These are phyloP conservation scores for Andricus grossulariae DNA, from an alignment of 1,140 invertebrate genomes.

Conservation along the genomic window DNA sequence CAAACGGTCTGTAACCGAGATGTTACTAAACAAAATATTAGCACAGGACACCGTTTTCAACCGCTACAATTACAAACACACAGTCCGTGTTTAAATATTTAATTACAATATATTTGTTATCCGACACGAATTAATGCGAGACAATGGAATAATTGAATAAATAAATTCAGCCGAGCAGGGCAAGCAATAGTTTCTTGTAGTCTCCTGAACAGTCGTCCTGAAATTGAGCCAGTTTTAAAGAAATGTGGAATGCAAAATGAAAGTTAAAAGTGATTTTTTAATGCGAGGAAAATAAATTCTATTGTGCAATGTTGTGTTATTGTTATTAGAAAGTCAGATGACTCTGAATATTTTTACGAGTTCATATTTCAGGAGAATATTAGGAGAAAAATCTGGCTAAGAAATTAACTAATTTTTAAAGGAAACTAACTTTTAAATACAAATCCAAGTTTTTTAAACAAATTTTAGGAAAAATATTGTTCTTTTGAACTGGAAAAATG, in stretches of 20 bases:
- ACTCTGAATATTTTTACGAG: not conserved
- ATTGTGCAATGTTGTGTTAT: constrained; percentile 15
- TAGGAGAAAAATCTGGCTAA: too few relatives aligned
- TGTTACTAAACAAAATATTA: not conserved
- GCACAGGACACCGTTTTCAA: not conserved
- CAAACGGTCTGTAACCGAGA: not conserved
- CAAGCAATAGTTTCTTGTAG: constrained; percentile 92
- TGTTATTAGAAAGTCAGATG: not conserved
- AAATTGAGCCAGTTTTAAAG: constrained; percentile 72
- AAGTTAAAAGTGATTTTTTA: constrained; percentile 47
- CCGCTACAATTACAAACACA: not conserved
- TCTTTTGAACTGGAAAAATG: too few relatives aligned
- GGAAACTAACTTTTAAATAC: too few relatives aligned
- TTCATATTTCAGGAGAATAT: too few relatives aligned
- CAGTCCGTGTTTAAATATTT: constrained; percentile 11
- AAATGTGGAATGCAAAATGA: constrained; percentile 42
- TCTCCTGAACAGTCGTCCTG: constrained; percentile 94
- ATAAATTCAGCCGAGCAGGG: constrained; percentile 83
- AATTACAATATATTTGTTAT: constrained; percentile 9
- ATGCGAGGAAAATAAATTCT: constrained; percentile 3
- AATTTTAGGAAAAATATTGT: too few relatives aligned
- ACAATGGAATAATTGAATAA: constrained; percentile 45
- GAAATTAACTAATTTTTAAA: too few relatives aligned
- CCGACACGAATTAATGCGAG: constrained; percentile 33
- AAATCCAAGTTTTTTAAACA: too few relatives aligned